Evolutionary conservation across 2,888 invertebrate genomes (phyloP).

Genomic region (Drosophila lutescens): DNA sequence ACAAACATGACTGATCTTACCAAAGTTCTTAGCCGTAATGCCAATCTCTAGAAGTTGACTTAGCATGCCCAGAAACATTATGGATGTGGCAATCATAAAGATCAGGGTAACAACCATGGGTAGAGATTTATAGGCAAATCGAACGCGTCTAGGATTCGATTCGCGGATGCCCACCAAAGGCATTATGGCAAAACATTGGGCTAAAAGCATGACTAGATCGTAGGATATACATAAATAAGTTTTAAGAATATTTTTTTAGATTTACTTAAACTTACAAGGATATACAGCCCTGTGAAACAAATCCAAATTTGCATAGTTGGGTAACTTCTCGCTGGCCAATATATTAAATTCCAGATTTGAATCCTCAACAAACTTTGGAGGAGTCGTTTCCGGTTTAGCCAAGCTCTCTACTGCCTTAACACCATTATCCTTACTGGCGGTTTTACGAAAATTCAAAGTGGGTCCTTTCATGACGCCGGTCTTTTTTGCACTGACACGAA

Average conservation of each 20-base stretch:
- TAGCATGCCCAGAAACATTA: slow-evolving; percentile 57
- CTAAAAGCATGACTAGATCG: slow-evolving; percentile 83
- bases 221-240: background rate
- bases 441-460: slow-evolving; percentile 47
- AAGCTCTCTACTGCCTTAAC: background rate
- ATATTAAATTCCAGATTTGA: slow-evolving; percentile 35
- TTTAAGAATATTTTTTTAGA: background rate
- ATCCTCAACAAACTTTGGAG: slow-evolving; percentile 24
- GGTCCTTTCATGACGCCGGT: slow-evolving; percentile 62
- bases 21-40: slow-evolving; percentile 81
- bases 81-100: slow-evolving; percentile 61
- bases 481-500: slow-evolving; percentile 49
- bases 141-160: slow-evolving; percentile 79
- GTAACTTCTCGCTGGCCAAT: slow-evolving; percentile 36
- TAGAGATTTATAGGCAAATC: slow-evolving; percentile 73
- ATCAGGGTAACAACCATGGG: slow-evolving; percentile 62
- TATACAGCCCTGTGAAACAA: slow-evolving; percentile 85
- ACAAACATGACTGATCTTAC: slow-evolving; percentile 54
- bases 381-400: background rate
- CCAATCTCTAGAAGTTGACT: slow-evolving; percentile 70
- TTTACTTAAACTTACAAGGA: slow-evolving; percentile 70
- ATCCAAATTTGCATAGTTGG: slow-evolving; percentile 68
- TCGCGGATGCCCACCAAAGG: slow-evolving; percentile 85
- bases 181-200: slow-evolving; percentile 86
- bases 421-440: slow-evolving; percentile 18